Base-by-base conservation (phyloP, 2,797 vertebrate species). In the Hoplostethus mediterraneus region DNA sequence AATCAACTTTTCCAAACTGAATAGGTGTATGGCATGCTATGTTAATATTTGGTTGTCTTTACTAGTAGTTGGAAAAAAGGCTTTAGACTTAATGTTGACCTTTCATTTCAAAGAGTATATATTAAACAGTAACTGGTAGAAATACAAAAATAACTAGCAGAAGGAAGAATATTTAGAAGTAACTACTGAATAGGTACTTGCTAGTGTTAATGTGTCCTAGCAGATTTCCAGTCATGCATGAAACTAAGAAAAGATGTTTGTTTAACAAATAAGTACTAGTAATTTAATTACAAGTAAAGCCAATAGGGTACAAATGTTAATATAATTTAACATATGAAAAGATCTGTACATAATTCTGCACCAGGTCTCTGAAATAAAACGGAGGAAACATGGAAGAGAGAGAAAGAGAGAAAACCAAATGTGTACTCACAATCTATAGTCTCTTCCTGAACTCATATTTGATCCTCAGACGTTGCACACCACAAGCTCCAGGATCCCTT, bases 381-480 rank as follows among this genome's bases (percentile, higher is more conserved):
- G 1, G 17, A 33, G 38, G n/a, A 33, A 55, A 13, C 5, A 6
- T 13, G 8, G 17, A 10, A 33, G 17, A 10, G 28, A 21, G 47
- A 4, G 0, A 1, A 14, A 25, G 3, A 66, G 4, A 60, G 63
- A 68, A 36, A 65, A 12, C 0, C 2, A 49, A 38, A 66, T 10
- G 44, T 31, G 13, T 10, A 84, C 89, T 90, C 71, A 93, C 90
- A 81, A 63, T 79, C n/a, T 69, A 28, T 28, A 61, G 9, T 38
- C 44, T 62, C 52, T 5, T 67, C 72, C 70, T 60, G 0, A 71
- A 75, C 14, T 68, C 77, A 55, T 55, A n/a, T 33, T 67, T 53
- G 44, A 73, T 75, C 14, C 56, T 60, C 2, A 63, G 4, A 21
- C 14, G 9, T 2, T 77, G 25, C 45, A 63, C 28, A 49, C 12